Evolutionary conservation across 2,113 vertebrate species (phyloP), one percentile per base, ranked within the genome.

Genomic region (Saccopteryx leptura): DNA sequence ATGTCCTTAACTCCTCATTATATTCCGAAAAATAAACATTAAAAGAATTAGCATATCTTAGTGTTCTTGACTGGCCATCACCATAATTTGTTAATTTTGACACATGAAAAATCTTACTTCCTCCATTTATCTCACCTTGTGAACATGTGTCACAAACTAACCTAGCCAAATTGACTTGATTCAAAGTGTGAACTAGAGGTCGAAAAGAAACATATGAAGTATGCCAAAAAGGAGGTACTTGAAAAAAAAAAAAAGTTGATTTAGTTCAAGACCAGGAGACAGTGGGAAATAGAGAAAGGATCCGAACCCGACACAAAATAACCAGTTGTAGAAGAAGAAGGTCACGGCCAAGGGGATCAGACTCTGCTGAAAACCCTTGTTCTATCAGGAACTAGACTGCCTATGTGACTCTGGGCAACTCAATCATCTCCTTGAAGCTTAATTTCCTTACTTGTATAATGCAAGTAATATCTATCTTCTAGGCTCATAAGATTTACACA

Each of bases 21-120:
- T 66, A 93, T 52, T 91, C 19, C 80, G 26, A 71, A 93, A 96
- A 97, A 48, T n/a, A 82, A 90, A 60, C 2, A 75, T 33, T 9
- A 46, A 89, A 76, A 69, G 9, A 93, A 93, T 46, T 54, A 85
- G 39, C 26, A 58, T 78, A 68, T 48, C 46, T 80, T 66, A n/a
- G 24, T 54, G 58, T 84, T 60, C 10, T 66, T 71, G 46, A 33
- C 6, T 85, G 3, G 23, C 46, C 33, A 48, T 52, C 66, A 61
- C 23, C 26, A 5, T 74, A 61, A 84, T 17, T 54, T 21, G 2
- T 80, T 78, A 31, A 84, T 88, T 94, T 76, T 52, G 23, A 66
- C 46, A 60, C 19, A 21, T 50, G 18, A 52, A 33, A 91, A 86
- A 31, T 18, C 52, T 81, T 61, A 63, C 48, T 26, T n/a, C 2